Base-by-base conservation (phyloP, 2,113 vertebrate genomes). In the Thomomys bottae region DNA sequence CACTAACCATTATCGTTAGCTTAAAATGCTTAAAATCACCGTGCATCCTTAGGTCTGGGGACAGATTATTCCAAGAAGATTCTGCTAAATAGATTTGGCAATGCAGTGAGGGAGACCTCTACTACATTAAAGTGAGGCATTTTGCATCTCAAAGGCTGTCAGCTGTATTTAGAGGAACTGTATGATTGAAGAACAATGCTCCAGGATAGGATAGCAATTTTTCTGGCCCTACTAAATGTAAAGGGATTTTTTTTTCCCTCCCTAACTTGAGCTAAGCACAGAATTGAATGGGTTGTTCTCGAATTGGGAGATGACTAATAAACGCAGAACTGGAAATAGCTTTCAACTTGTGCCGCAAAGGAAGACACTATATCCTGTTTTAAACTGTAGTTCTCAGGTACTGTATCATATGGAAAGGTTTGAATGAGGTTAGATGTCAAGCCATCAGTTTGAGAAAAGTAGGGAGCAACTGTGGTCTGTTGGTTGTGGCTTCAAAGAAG, bases 21-120 rank as follows among this genome's bases (percentile, higher is more conserved):
- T 98, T 98, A 97, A 98, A 98, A 97, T 97, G 97, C 97, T 98
- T 97, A 97, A 98, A 98, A 98, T 98, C 98, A 96, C 97, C 94
- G 97, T 86, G 54, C 96, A 97, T 98, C 97, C 95, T 97, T 87
- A 96, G 96, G 97, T 98, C 98, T 98, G 92, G 98, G 98, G 98
- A 98, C 97, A 98, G 95, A 98, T 98, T 98, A 98, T 96, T 97
- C 95, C 96, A 96, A 96, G 96, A 97, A 98, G 97, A 97, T 97
- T 98, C 97, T 97, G 96, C 97, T 98, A 98, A 98, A 98, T 98
- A 97, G 96, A 98, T 98, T 97, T 98, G 96, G 95, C 97, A 97
- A 95, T 95, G 95, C 93, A 97, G 90, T 96, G 97, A 97, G 96
- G 94, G 97, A 95, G 97, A 97, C 97, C 95, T 97, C 94, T 94